Evolutionary conservation across 2,888 invertebrate genomes (phyloP), one percentile per base, ranked within the genome.

Genomic region (Mythimna ferrago): DNA sequence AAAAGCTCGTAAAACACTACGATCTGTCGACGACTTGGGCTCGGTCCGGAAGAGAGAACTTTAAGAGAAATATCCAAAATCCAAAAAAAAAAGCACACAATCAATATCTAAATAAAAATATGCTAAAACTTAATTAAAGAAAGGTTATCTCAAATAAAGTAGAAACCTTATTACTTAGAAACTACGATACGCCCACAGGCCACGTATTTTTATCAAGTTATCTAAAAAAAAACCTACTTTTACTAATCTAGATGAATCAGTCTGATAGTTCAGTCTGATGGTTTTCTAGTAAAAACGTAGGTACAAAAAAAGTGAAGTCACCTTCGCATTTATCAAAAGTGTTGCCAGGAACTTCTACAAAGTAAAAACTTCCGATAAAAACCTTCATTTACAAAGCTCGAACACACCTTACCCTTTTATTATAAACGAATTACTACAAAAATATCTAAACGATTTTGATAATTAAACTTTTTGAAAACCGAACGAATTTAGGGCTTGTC

Each of bases 401-500:
- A 32, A n/a, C 41, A 51, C 69, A 69, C 56, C 41, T 75, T 32
- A 75, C 48, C 41, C 51, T 69, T 76, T 62, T 76, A 70, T 76
- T 70, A 75, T 51, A 76, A 76, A 69, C 41, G 35, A 32, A 69
- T 69, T 32, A 51, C 73, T 57, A 67, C 44, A 10, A n/a, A 73
- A 58, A 81, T 62, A 81, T 74, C 91, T 91, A 90, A 91, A 90
- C 86, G 88, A 87, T 86, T 48, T 87, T 67, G 69, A 77, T 90
- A 91, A 92, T 92, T 89, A 91, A 91, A 88, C 82, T 64, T 82
- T 82, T 81, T 81, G 53, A 80, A 81, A 86, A 84, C 83, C 78
- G 85, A 53, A 87, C 86, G 88, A 93, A 93, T 94, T 95, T 93
- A 92, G 93, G 94, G 93, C 89, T 90, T 83, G 88, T 91, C 92